Base-by-base conservation (phyloP, 2,797 vertebrate species). In the Schizothorax lantsangensis region DNA sequence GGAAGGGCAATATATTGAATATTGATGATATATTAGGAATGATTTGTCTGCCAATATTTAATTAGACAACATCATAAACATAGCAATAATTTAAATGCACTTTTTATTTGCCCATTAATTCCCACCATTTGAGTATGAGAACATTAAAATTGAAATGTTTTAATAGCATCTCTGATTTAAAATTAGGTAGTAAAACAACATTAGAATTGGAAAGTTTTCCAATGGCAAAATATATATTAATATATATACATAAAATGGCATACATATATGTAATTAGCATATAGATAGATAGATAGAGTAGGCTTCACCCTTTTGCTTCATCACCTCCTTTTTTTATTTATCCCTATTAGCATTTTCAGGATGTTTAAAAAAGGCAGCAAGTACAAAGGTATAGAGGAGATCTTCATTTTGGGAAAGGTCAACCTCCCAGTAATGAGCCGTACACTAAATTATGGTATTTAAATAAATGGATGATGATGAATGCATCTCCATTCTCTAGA, bases 401-500 rank as follows among this genome's bases (percentile, higher is more conserved):
- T 91, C 89, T 89, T 89, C 88, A 86, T 86, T 82, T 84, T 87
- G 72, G 85, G 86, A 90, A 92, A 92, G 92, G 92, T 92, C 91
- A 92, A 89, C 79, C 73, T 86, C 79, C 84, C 90, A 86, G 89
- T 93, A 92, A 92, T 91, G 91, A 92, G 92, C 89, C 73, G 85
- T 91, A 89, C 91, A 92, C 89, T 92, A 93, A 92, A 93, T 92
- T 91, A 92, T 90, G 92, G 84, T 91, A 91, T 93, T 93, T 91
- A 92, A 92, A 92, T 91, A 91, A 90, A 91, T 86, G 89, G 88
- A 88, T 91, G 91, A 88, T 92, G 91, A 93, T 88, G 89, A 92
- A 92, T 88, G 91, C 88, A 91, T 82, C 90, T 88, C 85, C 83
- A 89, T 87, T 88, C 91, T 89, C 89, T 86, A 12, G 90, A 89